Evolutionary conservation across 2,797 vertebrate species (phyloP).

Genomic region (Acipenser oxyrinchus): DNA sequence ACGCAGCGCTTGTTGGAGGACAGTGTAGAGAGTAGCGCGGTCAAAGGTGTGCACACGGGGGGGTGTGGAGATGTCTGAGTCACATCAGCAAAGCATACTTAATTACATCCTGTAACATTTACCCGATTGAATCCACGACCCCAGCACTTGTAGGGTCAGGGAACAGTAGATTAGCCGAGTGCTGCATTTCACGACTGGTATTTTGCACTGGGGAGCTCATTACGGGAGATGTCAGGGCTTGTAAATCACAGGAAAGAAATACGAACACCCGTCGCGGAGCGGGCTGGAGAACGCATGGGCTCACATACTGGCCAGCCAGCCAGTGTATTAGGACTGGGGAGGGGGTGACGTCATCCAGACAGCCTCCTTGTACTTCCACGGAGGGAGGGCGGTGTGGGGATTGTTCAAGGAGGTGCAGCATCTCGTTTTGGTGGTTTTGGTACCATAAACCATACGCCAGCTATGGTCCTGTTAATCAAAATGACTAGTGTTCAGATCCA

Average conservation of each 20-base stretch:
- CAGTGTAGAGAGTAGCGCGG: too few species aligned
- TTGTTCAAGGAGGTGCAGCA: too few species aligned
- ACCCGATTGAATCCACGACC: conserved; percentile 52
- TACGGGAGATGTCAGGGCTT: conserved; percentile 51
- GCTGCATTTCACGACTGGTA: conserved; percentile 39
- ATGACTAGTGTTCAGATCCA: too few species aligned
- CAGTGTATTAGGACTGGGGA: too few species aligned
- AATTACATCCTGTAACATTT: conserved; percentile 53
- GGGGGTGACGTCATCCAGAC: too few species aligned
- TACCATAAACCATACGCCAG: too few species aligned
- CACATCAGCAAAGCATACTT: conserved; percentile 38
- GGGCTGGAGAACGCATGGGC: background rate
- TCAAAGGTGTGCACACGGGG: conserved; percentile 5
- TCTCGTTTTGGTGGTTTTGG: too few species aligned
- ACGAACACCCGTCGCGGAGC: conserved; percentile 37
- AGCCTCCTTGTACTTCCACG: too few species aligned
- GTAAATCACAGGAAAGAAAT: conserved; percentile 62
- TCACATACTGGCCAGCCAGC: too few species aligned
- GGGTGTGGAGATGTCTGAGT: conserved; percentile 2
- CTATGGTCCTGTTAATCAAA: too few species aligned
- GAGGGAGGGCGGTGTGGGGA: too few species aligned
- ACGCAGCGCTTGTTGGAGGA: too few species aligned
- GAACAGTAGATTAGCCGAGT: conserved; percentile 46
- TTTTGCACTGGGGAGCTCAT: conserved; percentile 44
- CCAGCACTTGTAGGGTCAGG: conserved; percentile 45